Evolutionary conservation across 92 coral and sea anemone species (phyloP).

Genomic region (Zoanthus sociatus): DNA sequence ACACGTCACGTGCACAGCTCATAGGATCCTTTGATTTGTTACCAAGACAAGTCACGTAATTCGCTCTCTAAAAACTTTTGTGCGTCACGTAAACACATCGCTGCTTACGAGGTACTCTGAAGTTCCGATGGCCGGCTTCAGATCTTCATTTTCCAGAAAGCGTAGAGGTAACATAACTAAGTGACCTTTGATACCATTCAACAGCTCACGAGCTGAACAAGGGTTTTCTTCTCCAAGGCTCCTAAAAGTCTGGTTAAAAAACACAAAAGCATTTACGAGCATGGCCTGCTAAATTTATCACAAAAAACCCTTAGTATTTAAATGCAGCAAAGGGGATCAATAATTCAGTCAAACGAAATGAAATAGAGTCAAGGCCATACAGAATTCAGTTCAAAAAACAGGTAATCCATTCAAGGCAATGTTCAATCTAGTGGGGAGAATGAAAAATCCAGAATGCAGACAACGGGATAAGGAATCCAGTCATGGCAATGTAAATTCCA

Average conservation of each 20-base stretch:
- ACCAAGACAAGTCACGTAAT: not conserved
- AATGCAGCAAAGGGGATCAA: no score
- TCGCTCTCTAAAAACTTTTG: not conserved
- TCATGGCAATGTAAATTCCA: no score
- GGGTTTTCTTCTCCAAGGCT: conserved; percentile 56
- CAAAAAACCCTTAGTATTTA: no score
- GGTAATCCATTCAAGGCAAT: no score
- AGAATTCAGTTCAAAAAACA: no score
- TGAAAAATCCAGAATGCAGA: no score
- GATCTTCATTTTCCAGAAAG: conserved; percentile 85
- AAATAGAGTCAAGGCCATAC: no score
- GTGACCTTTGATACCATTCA: conserved; percentile 86
- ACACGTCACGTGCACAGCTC: no score
- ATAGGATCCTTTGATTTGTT: not conserved
- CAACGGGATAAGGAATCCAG: no score
- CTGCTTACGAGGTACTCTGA: conserved; percentile 78
- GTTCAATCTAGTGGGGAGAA: no score
- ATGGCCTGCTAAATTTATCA: no score
- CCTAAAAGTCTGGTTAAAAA: conserved; percentile 52
- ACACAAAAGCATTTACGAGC: not conserved
- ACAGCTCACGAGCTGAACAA: conserved; percentile 67
- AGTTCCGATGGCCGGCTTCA: conserved; percentile 89
- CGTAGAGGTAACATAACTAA: conserved; percentile 84
- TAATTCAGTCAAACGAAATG: no score
- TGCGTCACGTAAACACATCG: conserved; percentile 80